phyloP scores from a whole-genome alignment of 2,888 invertebrate genomes.

The Patella ulyssiponensis region DNA sequence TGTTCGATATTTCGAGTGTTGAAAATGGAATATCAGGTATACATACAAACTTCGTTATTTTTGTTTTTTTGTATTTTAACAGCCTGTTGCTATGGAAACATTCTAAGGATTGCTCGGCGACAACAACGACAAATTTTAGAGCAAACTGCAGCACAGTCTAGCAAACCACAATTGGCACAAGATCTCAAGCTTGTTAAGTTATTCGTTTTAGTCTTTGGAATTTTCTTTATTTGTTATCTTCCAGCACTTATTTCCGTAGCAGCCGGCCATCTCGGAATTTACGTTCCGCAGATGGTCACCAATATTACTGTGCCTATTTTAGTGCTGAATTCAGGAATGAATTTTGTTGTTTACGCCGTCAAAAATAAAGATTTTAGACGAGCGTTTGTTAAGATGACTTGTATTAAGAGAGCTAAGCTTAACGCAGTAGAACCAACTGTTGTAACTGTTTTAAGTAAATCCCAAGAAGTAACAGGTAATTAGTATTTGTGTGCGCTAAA shows the following conservation, averaged over 20 bases:
- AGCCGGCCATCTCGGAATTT: slow-evolving; percentile 27
- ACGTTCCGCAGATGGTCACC: slow-evolving; percentile 20
- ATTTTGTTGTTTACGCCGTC: slow-evolving; percentile 31
- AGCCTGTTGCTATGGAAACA: not conserved
- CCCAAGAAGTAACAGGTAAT: too few relatives aligned
- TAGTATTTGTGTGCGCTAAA: too few relatives aligned
- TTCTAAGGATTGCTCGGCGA: slow-evolving; percentile 2
- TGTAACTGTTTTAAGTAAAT: too few relatives aligned
- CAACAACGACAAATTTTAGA: not conserved
- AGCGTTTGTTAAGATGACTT: slow-evolving; percentile 26
- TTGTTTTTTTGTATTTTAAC: slow-evolving; percentile 14
- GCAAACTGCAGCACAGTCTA: not conserved
- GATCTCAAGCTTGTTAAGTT: slow-evolving; percentile 21
- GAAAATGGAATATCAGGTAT: slow-evolving; percentile 22
- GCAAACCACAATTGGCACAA: not conserved
- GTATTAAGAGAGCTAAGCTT: not conserved
- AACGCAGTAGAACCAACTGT: not conserved
- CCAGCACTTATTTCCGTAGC: slow-evolving; percentile 27
- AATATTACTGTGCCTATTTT: slow-evolving; percentile 22
- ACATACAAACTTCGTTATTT: slow-evolving; percentile 25
- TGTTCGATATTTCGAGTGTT: slow-evolving; percentile 26
- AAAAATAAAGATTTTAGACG: slow-evolving; percentile 31
- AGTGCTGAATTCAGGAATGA: slow-evolving; percentile 34
- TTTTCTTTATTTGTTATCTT: slow-evolving; percentile 34
- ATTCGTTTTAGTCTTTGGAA: slow-evolving; percentile 33